These are phyloP conservation scores for Aix galericulata DNA, from an alignment of 2,113 vertebrate genomes.

Conservation along the genomic window DNA sequence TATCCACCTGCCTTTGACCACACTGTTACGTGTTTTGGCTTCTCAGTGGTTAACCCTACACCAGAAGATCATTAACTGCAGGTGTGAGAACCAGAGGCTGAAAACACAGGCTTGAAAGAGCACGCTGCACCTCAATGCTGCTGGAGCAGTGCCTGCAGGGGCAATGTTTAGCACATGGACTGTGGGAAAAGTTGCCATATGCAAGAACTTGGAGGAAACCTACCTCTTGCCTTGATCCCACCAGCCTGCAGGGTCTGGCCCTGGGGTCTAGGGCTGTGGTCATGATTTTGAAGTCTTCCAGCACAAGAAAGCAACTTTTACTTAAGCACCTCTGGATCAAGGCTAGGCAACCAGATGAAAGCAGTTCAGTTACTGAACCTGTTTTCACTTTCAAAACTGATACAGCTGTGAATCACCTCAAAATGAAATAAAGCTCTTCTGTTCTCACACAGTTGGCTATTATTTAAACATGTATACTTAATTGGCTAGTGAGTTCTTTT, in stretches of 20 bases:
- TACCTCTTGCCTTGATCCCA: not conserved
- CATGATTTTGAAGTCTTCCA: not conserved
- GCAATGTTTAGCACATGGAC: fast-evolving
- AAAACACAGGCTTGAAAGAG: not conserved
- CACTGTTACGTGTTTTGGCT: not conserved
- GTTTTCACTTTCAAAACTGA: not conserved
- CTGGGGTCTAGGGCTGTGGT: not conserved
- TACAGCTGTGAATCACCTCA: not conserved
- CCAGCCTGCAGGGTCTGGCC: not conserved
- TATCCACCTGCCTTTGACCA: not conserved
- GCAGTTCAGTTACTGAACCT: not conserved
- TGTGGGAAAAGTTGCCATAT: not conserved
- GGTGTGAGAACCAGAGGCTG: not conserved
- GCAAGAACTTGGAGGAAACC: fast-evolving
- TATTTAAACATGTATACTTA: slow-evolving; percentile 20
- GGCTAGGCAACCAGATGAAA: not conserved
- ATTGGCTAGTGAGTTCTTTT: slow-evolving; percentile 9
- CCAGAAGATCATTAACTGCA: not conserved
- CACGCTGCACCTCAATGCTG: fast-evolving
- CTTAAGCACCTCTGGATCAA: not conserved
- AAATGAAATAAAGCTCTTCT: slow-evolving; percentile 9
- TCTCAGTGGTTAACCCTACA: not conserved
- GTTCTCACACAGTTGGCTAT: not conserved
- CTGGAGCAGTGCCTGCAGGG: not conserved
- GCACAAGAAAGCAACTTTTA: not conserved